Evolutionary conservation across 1,140 invertebrate genomes (phyloP).

Genomic region (Chelonus insularis): DNA sequence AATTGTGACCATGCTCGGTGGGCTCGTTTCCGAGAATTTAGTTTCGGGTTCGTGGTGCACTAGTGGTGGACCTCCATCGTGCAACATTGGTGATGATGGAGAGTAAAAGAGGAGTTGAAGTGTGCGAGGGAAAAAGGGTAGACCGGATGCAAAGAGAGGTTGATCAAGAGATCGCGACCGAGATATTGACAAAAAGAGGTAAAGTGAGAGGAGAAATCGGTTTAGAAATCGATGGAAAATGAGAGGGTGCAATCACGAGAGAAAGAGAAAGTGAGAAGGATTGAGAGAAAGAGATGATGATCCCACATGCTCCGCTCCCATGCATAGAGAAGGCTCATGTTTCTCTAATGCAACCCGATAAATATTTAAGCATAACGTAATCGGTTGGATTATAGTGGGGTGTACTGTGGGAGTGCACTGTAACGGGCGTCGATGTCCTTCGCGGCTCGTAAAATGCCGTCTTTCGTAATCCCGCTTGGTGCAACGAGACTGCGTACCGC

Average conservation of each 20-base stretch:
- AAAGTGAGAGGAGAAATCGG: no score
- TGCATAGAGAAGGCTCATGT: slow-evolving; percentile 59
- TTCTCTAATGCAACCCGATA: slow-evolving; percentile 57
- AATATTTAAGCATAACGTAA: slow-evolving; percentile 59
- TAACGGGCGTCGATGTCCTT: slow-evolving; percentile 35
- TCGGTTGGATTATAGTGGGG: slow-evolving; percentile 49
- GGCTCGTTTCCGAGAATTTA: slow-evolving; percentile 50
- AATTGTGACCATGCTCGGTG: slow-evolving; percentile 52
- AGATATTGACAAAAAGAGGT: no score
- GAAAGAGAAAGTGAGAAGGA: slow-evolving; percentile 24
- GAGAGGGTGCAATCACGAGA: slow-evolving; percentile 6
- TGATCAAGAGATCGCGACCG: no score
- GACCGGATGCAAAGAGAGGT: no score
- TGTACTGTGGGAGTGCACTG: slow-evolving; percentile 8
- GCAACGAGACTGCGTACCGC: slow-evolving; percentile 38
- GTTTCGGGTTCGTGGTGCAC: slow-evolving; percentile 45
- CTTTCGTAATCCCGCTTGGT: slow-evolving; percentile 51
- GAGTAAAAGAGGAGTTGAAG: no score
- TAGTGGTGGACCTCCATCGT: slow-evolving; percentile 19
- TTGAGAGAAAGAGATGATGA: slow-evolving; percentile 41
- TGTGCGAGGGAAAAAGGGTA: no score
- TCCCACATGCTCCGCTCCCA: slow-evolving; percentile 55
- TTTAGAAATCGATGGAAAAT: no score
- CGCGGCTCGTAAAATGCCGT: slow-evolving; percentile 43
- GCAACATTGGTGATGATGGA: no score